A percentile compares a stretch with the other conserved stretches of the same genome.
phyloP scores from a whole-genome alignment of 2,113 vertebrate genomes.

The Copsychus sechellarum region DNA sequence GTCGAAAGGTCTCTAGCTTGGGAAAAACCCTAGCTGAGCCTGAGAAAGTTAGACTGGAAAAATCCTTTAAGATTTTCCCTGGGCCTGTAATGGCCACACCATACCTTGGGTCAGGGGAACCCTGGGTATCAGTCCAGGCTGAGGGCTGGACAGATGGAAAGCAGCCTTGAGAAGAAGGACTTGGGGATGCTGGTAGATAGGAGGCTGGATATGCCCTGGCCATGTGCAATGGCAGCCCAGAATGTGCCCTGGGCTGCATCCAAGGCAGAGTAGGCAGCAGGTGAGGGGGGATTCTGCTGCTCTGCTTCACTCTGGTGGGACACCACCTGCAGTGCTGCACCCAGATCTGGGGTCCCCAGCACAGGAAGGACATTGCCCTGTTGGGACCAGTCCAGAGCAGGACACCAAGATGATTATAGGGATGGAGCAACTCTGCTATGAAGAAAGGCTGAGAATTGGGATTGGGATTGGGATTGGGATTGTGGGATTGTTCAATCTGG shows the following conservation, averaged over 20 bases:
- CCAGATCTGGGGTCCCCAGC: not conserved
- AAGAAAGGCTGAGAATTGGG: not conserved
- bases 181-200: not conserved
- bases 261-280: not conserved
- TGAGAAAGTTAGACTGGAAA: no score
- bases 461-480: not conserved
- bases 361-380: not conserved
- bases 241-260: not conserved
- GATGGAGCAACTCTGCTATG: not conserved
- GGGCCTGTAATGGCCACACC: no score
- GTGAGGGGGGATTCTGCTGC: not conserved
- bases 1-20: no score
- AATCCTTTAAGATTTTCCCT: no score
- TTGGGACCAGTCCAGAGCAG: not conserved
- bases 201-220: not conserved
- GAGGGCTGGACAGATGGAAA: not conserved
- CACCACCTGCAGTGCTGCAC: not conserved
- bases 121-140: rapidly evolving
- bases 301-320: not conserved
- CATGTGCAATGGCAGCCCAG: not conserved
- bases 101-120: not conserved
- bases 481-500: not conserved
- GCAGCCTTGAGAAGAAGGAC: not conserved
- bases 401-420: not conserved
- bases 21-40: no score